Base-by-base conservation (phyloP, 1,140 invertebrate genomes). In the Orius insidiosus region DNA sequence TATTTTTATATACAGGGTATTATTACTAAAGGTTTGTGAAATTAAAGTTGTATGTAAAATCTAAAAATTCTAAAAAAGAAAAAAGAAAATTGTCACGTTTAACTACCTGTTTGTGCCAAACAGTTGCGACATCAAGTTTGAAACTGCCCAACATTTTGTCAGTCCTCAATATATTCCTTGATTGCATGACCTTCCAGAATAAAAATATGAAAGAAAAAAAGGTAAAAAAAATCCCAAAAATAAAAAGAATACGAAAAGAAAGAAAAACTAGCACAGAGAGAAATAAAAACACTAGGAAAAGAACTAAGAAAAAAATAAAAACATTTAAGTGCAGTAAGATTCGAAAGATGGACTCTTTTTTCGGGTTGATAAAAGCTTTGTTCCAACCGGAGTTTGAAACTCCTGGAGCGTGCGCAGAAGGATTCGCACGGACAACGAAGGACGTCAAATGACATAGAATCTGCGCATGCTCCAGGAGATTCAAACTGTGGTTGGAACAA, bases 111-210 rank as follows among this genome's bases (percentile, higher is more conserved):
- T 63, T 85, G 80, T 72, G 71, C 78, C 82, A 88, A 32, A 88
- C 78, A 3, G 84, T 90, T 35, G 78, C 83, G 48, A 88, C 76
- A 68, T 88, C 85, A 63, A 88, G 72, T 63, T 88, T 88, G 73
- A 88, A 88, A 64, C n/a, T 79, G 53, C 85, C 85, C 63, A 88
- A 72, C 53, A 82, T 73, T 68, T 84, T 85, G 63, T 38, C 32
- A 48, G 78, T 71, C 52, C 82, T 75, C 52, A 87, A n/a, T 59
- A 85, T 70, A 67, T 78, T 79, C 56, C 80, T 69, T 55, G 80
- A 80, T 63, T 85, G 80, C 60, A 80, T 69, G 56, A 83, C 78
- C 81, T 85, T 65, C 33, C 24, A 45, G 31, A 39, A 33, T 44
- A 44, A 49, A 48, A n/a, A 47, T 35, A 41, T 35, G 16, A 49